Conservation (phyloP, 2,113 vertebrate species). For the Pteronura brasiliensis region DNA sequence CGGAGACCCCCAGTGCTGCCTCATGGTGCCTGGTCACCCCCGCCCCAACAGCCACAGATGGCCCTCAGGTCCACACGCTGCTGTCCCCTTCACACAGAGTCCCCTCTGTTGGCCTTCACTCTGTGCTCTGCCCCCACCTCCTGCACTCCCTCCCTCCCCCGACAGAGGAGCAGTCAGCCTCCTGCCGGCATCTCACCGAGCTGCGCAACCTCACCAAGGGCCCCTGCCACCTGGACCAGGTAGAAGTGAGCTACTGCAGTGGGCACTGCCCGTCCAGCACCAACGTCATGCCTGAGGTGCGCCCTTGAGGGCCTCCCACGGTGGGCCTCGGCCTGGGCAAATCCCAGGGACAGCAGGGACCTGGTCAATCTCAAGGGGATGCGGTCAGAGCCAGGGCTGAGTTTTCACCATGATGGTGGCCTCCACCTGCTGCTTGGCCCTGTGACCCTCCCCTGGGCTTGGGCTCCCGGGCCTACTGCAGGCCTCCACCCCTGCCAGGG, state of each 20-base stretch:
- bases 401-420: not conserved
- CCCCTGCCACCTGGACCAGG: conserved; percentile 86
- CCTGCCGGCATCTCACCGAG: conserved; percentile 86
- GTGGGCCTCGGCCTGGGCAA: not conserved
- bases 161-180: conserved; percentile 78
- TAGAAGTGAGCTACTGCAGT: conserved; percentile 91
- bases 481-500: not conserved
- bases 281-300: conserved; percentile 90
- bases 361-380: not conserved
- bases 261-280: conserved; percentile 90
- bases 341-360: not conserved
- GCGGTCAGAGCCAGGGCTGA: not conserved
- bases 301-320: not conserved
- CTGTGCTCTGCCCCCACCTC: not conserved
- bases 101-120: too few species aligned
- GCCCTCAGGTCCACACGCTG: not conserved
- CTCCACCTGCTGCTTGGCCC: not conserved
- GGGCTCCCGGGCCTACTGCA: not conserved
- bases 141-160: not conserved
- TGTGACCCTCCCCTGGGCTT: not conserved
- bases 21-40: accelerated
- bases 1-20: not conserved
- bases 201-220: conserved; percentile 92
- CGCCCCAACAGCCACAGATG: not conserved
- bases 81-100: not conserved